Evolutionary conservation across 1,140 invertebrate genomes (phyloP).

Genomic region (Ostrea denselamellosa): DNA sequence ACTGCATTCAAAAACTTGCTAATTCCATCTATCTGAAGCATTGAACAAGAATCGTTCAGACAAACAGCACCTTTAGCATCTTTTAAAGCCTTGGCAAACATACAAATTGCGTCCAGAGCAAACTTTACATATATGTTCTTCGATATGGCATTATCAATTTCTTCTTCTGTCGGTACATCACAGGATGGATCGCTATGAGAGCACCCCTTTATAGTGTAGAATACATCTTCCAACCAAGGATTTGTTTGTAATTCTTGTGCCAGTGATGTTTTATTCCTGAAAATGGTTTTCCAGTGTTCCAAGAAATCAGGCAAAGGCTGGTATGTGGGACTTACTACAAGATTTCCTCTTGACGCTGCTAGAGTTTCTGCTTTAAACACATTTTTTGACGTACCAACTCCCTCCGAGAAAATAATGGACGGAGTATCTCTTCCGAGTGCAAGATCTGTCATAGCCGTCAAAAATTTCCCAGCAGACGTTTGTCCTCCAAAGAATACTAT

Average conservation of each 20-base stretch:
- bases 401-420: conserved; percentile 22
- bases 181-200: not conserved
- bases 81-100: conserved; percentile 40
- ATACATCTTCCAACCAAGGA: conserved; percentile 24
- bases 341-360: conserved; percentile 17
- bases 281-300: conserved; percentile 24
- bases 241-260: not conserved
- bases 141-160: not conserved
- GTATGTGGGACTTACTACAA: conserved; percentile 1
- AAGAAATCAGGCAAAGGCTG: not conserved
- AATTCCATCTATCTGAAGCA: not conserved
- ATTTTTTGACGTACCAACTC: not conserved
- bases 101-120: conserved; percentile 22
- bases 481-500: conserved; percentile 33
- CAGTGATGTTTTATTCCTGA: not conserved
- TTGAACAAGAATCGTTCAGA: conserved; percentile 2
- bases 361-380: conserved; percentile 7
- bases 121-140: conserved; percentile 2
- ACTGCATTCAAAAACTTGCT: not conserved
- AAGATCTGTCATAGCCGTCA: not conserved
- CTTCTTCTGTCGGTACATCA: not conserved
- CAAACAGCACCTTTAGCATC: not conserved
- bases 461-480: not conserved
- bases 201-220: not conserved
- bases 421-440: not conserved